A percentile compares a stretch with the other conserved stretches of the same genome.
Conservation (phyloP, 2,113 vertebrate genomes). For the Laticauda laticaudata region DNA sequence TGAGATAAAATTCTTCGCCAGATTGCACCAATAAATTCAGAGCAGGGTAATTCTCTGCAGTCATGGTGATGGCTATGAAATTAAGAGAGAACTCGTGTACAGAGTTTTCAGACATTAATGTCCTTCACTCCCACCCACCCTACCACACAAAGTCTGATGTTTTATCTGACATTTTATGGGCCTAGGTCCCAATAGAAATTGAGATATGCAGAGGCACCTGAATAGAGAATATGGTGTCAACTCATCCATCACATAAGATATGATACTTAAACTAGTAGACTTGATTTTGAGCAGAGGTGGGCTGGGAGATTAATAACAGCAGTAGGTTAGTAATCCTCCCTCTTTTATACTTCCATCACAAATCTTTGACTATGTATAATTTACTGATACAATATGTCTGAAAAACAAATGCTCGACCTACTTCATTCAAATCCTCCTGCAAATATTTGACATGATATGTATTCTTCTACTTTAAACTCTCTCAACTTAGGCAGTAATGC, state of each 20-base stretch:
- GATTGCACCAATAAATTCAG: constrained; percentile 74
- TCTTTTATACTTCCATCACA: background rate
- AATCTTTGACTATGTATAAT: background rate
- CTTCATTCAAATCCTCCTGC: background rate
- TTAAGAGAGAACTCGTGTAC: constrained; percentile 51
- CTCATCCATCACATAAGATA: background rate
- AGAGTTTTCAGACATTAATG: constrained; percentile 14
- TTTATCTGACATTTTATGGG: background rate
- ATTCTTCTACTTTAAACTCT: background rate
- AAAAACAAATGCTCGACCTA: background rate
- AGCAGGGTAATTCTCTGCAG: constrained; percentile 59
- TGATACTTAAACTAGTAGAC: background rate
- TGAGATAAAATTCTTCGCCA: constrained; percentile 71
- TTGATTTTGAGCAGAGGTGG: background rate
- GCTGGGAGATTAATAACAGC: background rate
- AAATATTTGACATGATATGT: background rate
- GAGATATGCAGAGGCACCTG: background rate
- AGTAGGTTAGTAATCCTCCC: background rate
- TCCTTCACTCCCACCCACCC: constrained; percentile 30
- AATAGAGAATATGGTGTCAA: background rate
- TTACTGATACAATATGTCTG: background rate
- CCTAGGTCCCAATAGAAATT: background rate
- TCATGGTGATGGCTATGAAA: constrained; percentile 49
- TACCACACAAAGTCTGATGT: background rate
- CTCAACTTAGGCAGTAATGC: background rate